phyloP scores from a whole-genome alignment of 64 coral and sea anemone species.

The Stylophora pistillata region DNA sequence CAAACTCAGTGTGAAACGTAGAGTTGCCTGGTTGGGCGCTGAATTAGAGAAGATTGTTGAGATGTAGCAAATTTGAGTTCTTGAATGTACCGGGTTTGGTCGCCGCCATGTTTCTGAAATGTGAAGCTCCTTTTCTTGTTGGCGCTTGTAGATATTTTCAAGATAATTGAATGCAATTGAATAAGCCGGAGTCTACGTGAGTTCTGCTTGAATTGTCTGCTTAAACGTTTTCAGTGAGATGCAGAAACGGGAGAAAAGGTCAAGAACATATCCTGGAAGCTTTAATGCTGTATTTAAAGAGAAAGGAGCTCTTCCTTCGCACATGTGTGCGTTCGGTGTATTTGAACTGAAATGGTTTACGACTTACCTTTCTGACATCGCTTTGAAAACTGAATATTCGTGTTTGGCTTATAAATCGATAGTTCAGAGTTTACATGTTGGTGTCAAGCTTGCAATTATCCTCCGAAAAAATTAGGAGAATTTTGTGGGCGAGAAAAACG shows the following conservation, averaged over 20 bases:
- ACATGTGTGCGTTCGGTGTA: too few relatives aligned
- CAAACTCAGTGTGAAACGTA: too few relatives aligned
- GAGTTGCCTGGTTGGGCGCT: too few relatives aligned
- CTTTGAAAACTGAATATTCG: background rate
- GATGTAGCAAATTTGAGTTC: too few relatives aligned
- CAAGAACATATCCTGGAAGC: background rate
- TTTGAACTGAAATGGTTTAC: too few relatives aligned
- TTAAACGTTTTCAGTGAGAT: background rate
- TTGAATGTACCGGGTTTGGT: background rate
- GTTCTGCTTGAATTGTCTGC: background rate
- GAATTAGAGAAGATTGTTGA: too few relatives aligned
- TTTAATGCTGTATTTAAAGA: background rate
- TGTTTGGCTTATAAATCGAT: background rate
- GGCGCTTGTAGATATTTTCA: background rate
- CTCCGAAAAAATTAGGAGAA: background rate
- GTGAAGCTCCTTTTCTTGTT: background rate
- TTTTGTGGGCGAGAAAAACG: background rate
- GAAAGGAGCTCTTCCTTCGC: too few relatives aligned
- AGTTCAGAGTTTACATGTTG: background rate
- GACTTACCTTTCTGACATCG: background rate
- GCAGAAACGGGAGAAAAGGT: background rate
- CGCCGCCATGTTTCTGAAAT: background rate
- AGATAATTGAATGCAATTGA: slow-evolving; percentile 33
- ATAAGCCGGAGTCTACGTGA: background rate
- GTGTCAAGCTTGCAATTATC: background rate